A percentile compares a stretch with the other conserved stretches of the same genome.
These are phyloP conservation scores for Pituophis catenifer DNA, from an alignment of 2,113 vertebrate species.

Conservation along the genomic window DNA sequence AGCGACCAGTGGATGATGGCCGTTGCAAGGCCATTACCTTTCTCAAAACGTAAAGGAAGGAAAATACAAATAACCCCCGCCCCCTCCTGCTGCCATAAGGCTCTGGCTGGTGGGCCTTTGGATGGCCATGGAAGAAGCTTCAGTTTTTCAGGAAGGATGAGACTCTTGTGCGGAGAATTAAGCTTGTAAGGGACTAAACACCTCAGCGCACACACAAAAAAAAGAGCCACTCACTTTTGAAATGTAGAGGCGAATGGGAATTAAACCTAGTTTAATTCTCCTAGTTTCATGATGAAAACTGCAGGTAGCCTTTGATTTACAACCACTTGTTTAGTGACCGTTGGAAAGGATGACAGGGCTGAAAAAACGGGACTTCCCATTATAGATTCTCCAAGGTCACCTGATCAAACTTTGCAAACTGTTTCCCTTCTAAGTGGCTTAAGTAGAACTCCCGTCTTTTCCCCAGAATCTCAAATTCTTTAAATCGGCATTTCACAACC, in stretches of 20 bases:
- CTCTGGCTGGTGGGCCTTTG: background rate
- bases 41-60: accelerated
- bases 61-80: background rate
- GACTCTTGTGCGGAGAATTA: background rate
- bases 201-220: background rate
- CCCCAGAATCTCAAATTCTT: background rate
- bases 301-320: too few relatives aligned
- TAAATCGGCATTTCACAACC: background rate
- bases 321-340: background rate
- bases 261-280: background rate
- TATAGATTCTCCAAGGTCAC: too few relatives aligned
- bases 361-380: too few relatives aligned
- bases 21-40: background rate
- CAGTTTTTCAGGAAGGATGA: background rate
- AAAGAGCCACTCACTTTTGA: background rate
- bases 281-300: background rate
- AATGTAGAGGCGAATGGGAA: background rate
- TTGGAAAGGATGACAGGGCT: background rate
- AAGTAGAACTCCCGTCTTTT: background rate
- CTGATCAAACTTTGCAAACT: background rate
- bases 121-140: background rate
- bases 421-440: background rate
- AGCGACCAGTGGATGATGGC: conserved; percentile 23
- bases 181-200: background rate
- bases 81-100: background rate